Base-by-base conservation (phyloP, 2,797 vertebrate genomes). In the Acanthurus leucopareius region DNA sequence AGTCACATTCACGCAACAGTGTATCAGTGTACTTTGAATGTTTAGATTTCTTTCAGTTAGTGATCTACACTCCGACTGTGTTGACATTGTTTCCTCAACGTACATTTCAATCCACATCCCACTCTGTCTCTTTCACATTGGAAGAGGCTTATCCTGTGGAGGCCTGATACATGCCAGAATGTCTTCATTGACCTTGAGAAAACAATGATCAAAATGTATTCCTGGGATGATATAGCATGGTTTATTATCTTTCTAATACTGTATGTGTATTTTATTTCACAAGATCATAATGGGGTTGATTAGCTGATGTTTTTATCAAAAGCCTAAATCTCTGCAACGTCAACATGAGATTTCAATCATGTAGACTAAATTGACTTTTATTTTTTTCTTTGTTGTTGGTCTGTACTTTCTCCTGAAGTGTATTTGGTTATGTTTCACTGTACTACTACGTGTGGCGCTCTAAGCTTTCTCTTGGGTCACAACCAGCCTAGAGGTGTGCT, bases 231-330 rank as follows among this genome's bases (percentile, higher is more conserved):
- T 80, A 88, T 78, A 86, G 92, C 91, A 93, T 91, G 93, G 84
- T 88, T 93, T 89, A 82, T 84, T 85, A 89, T 86, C 74, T 90
- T 90, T 92, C 69, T 90, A 85, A 83, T 89, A 84, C 79, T 89
- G 77, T 91, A 76, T 84, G 61, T 90, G 82, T 88, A 69, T 89
- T 92, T 91, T 78, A 59, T 88, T 91, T 92, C 81, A 78, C 66
- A 63, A 81, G 47, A 79, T 89, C 83, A 86, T 80, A 66, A 70
- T 74, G 54, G 86, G 78, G 84, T 61, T 85, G 74, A 82, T 86
- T 82, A 79, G 67, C 69, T 86, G 66, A 56, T 88, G 71, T 87
- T 91, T 91, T 80, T 84, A 85, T 84, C 70, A 80, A 82, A 81
- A 89, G 82, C 83, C 74, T 86, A 59, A 91, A 85, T 79, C 75